Conservation (phyloP, 2,113 vertebrate species). For the Callocephalon fimbriatum region DNA sequence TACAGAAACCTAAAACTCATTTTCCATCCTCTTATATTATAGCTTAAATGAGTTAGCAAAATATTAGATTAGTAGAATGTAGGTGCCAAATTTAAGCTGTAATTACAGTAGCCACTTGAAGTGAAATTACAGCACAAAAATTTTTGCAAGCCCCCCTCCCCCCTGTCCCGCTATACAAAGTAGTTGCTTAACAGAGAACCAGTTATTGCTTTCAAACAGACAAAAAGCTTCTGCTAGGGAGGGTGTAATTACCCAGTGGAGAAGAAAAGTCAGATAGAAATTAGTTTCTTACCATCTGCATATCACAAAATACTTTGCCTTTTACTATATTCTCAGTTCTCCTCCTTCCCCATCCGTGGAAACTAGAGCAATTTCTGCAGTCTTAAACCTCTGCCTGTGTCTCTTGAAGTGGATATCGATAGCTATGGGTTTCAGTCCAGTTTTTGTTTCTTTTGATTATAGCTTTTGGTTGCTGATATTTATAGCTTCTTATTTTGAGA, state of each 20-base stretch:
- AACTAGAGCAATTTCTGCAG: neutral
- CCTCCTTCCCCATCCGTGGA: neutral
- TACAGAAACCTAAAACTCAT: slow-evolving; percentile 21
- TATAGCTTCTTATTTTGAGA: neutral
- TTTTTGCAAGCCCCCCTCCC: neutral
- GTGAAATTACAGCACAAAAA: slow-evolving; percentile 9
- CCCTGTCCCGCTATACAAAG: neutral
- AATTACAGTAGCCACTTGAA: slow-evolving; percentile 14
- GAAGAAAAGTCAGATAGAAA: slow-evolving; percentile 32
- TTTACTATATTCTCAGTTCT: neutral
- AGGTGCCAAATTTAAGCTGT: slow-evolving; percentile 44
- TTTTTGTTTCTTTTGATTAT: neutral
- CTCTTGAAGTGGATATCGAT: neutral
- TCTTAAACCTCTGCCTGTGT: neutral
- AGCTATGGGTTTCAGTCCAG: neutral
- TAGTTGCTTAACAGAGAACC: neutral
- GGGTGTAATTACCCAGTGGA: neutral
- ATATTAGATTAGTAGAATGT: neutral
- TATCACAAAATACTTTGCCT: neutral
- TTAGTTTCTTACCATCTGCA: slow-evolving; percentile 1
- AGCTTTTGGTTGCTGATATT: neutral
- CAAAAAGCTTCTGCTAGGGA: slow-evolving; percentile 13
- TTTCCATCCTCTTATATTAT: slow-evolving; percentile 19
- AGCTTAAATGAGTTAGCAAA: slow-evolving; percentile 30
- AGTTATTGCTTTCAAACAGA: neutral